Evolutionary conservation across 2,888 invertebrate genomes (phyloP), one percentile per base, ranked within the genome.

Genomic region (Rotaria sp.): DNA sequence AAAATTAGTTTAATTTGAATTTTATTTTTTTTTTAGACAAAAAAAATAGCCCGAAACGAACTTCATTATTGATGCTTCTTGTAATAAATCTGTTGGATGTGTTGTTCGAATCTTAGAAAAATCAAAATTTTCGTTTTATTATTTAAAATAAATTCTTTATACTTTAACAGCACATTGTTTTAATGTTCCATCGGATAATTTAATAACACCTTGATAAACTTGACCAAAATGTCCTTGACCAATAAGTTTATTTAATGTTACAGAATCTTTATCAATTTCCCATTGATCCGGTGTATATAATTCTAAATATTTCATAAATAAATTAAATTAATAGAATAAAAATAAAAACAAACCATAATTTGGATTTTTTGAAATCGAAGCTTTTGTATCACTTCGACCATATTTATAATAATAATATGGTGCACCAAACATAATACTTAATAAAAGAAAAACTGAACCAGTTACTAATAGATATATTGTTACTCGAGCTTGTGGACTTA

Each of bases 241-340:
- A 52, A 86, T 86, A 26, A 67, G 21, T 59, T 86, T 84, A 26
- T 50, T 38, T 18, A 86, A 67, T 24, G 21, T 84, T 21, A 86
- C 84, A 50, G 84, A 41, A 35, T 86, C 86, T 84, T 84, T 52
- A 59, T 84, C 84, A 18, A 86, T 67, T 84, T 86, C 86, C 86
- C 86, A 86, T 59, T 86, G 67, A 38, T 86, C 86, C 30, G 86
- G 86, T 13, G 45, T 45, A 41, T 80, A 80, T 45, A 80, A 45
- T 45, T 80, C 80, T 80, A 80, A 24, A 80, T 1, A 45, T 21
- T 21, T 35, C 7, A 59, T 1, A n/a, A 11, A 59, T 57, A 35
- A 35, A 67, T 67, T 3, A 11, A 52, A 52, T 30, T 3, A 15
- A 57, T 57, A 67, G 15, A 67, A 30, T 30, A 1, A 13, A 38